Percentiles rank a stretch among this genome's conserved stretches.
Evolutionary conservation across 1,140 invertebrate species (phyloP).

Genomic region (Plodia interpunctella): DNA sequence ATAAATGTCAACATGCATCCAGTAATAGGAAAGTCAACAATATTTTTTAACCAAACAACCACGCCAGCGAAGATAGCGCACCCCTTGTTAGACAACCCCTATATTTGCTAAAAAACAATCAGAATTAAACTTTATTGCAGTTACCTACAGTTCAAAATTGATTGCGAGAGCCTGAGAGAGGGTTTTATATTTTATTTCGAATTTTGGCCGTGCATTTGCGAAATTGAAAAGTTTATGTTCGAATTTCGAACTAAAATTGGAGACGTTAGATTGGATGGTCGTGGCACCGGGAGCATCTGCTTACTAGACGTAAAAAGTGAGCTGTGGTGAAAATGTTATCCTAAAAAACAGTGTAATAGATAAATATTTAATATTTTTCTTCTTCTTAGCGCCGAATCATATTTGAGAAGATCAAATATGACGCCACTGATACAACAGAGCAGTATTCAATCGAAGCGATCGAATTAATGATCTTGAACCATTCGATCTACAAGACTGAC

Average conservation of each 20-base stretch:
- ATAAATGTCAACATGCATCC: constrained; percentile 39
- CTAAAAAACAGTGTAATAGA: too few relatives aligned
- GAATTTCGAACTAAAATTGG: neutral
- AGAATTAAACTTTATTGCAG: constrained; percentile 18
- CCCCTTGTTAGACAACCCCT: constrained; percentile 30
- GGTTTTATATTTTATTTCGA: constrained; percentile 27
- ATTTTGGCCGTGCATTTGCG: constrained; percentile 45
- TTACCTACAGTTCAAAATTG: constrained; percentile 4
- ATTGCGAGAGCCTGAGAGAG: constrained; percentile 9
- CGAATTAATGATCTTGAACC: too few relatives aligned
- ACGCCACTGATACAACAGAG: too few relatives aligned
- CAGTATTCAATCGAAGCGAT: too few relatives aligned
- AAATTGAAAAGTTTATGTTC: constrained; percentile 41
- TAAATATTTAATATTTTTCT: too few relatives aligned
- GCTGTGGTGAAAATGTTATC: too few relatives aligned
- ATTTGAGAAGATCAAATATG: too few relatives aligned
- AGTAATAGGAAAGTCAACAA: constrained; percentile 42
- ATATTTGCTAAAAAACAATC: neutral
- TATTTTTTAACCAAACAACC: constrained; percentile 38
- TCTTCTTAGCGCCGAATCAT: too few relatives aligned
- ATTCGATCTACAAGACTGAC: too few relatives aligned
- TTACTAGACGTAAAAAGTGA: too few relatives aligned
- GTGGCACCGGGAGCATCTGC: too few relatives aligned
- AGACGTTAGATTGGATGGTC: neutral
- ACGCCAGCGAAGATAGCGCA: constrained; percentile 23